Evolutionary conservation across 2,797 vertebrate genomes (phyloP), one percentile per base, ranked within the genome.

Genomic region (Ambastaia sidthimunki): DNA sequence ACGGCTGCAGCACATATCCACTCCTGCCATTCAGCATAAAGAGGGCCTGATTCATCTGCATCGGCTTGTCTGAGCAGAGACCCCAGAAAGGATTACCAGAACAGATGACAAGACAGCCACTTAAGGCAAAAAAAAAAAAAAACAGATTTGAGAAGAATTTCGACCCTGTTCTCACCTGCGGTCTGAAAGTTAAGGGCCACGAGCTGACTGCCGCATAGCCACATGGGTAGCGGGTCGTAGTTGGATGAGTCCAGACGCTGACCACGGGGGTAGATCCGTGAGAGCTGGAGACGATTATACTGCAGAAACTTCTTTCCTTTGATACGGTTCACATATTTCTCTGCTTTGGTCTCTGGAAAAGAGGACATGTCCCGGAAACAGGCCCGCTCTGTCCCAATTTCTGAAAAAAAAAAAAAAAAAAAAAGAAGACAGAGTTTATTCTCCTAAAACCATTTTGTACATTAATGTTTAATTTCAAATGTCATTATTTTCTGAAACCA

Each of bases 21-120:
- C 96, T 98, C 83, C 93, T 92, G 12, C 97, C 97, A 0, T 95
- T 97, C 25, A 96, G 90, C 95, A 96, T 94, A 90, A 99, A 99
- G 77, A 99, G 90, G 12, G 98, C 96, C 93, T 99, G 98, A 90
- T 99, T 99, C 97, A 99, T 97, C 93, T 99, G 98, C 98, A 99
- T 99, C 74, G 98, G 97, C 85, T 99, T 99, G 85, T 99, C 98
- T 99, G 48, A 13, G 16, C n/a, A 47, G 18, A 71, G 59, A 23
- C 9, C 3, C 34, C 7, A 57, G 3, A 63, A 7, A 52, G 1
- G 5, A 21, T 1, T 18, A 7, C 19, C 2, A 16, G 0, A 48
- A 18, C 13, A 67, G 5, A n/a, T 2, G 7, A n/a, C n/a, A 41
- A 4, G 7, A 19, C 34, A 7, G 25, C 1, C 28, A 15, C 0